Conservation (phyloP, 1,140 invertebrate genomes). For the Heliconius melpomene region DNA sequence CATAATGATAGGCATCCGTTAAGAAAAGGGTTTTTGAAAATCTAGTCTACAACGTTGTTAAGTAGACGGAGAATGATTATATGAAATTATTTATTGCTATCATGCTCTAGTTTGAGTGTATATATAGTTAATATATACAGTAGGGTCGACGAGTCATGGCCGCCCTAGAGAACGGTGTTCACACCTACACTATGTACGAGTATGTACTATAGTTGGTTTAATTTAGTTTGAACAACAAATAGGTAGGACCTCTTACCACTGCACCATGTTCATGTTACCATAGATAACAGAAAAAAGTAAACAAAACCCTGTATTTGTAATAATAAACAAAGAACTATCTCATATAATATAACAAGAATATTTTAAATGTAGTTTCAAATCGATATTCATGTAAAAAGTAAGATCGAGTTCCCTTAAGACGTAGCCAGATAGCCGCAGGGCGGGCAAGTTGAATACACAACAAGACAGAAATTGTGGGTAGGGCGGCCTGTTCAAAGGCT, state of each 20-base stretch:
- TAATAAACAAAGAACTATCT: not conserved
- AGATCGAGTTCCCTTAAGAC: constrained; percentile 37
- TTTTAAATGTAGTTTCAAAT: constrained; percentile 16
- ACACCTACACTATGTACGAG: too few species aligned
- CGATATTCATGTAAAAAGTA: constrained; percentile 44
- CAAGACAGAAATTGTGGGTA: constrained; percentile 28
- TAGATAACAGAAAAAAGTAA: not conserved
- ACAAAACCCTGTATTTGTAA: not conserved
- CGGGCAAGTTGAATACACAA: constrained; percentile 42
- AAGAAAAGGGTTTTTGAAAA: constrained; percentile 13
- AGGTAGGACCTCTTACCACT: not conserved
- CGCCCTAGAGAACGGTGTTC: too few species aligned
- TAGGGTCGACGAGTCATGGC: too few species aligned
- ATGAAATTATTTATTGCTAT: not conserved
- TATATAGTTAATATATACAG: too few species aligned
- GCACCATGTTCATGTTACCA: not conserved
- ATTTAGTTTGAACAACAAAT: too few species aligned
- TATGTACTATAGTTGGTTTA: too few species aligned
- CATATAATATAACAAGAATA: constrained; percentile 1
- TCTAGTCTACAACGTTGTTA: constrained; percentile 5
- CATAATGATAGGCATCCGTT: constrained; percentile 11
- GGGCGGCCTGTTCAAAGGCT: constrained; percentile 3
- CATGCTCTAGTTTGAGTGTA: not conserved
- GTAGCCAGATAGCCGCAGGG: constrained; percentile 38
- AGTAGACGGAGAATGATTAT: not conserved